A percentile compares a stretch with the other conserved stretches of the same genome.
Evolutionary conservation across 2,113 vertebrate species (phyloP).

Genomic region (Vulpes lagopus): DNA sequence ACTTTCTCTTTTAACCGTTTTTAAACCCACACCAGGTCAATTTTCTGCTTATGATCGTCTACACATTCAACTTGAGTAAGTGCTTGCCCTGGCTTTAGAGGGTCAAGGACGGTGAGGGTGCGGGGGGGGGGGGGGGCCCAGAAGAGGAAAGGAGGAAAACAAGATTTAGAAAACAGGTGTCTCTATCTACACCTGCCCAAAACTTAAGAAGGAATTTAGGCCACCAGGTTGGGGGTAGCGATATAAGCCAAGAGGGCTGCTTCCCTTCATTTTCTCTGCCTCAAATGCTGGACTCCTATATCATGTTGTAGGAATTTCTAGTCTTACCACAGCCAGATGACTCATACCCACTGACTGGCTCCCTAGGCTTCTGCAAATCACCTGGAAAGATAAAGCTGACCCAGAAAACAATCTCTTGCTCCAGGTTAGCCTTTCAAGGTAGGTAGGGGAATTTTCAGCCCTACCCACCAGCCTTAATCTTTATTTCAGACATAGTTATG

Average conservation of each 20-base stretch:
- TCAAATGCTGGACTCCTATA: background rate
- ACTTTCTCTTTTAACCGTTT: background rate
- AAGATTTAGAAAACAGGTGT: background rate
- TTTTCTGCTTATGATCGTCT: background rate
- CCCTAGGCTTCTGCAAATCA: slow-evolving; percentile 79
- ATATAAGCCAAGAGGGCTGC: background rate
- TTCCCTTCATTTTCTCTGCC: background rate
- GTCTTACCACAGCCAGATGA: slow-evolving; percentile 83
- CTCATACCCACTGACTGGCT: slow-evolving; percentile 81
- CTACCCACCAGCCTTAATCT: slow-evolving; percentile 38
- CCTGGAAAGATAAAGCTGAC: slow-evolving; percentile 81
- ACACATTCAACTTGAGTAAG: background rate
- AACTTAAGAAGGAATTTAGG: background rate
- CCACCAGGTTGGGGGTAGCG: rapidly evolving
- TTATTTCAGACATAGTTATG: slow-evolving; percentile 63
- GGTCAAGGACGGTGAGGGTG: background rate
- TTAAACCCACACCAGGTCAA: background rate
- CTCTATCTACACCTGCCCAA: background rate
- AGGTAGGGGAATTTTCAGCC: slow-evolving; percentile 65
- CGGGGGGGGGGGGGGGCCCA: background rate
- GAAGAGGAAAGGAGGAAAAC: background rate
- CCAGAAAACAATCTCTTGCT: slow-evolving; percentile 65
- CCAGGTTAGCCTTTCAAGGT: slow-evolving; percentile 16
- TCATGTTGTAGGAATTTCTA: slow-evolving; percentile 81
- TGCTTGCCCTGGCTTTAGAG: background rate